phyloP scores from a whole-genome alignment of 2,113 vertebrate genomes.

The Hydropotes inermis region DNA sequence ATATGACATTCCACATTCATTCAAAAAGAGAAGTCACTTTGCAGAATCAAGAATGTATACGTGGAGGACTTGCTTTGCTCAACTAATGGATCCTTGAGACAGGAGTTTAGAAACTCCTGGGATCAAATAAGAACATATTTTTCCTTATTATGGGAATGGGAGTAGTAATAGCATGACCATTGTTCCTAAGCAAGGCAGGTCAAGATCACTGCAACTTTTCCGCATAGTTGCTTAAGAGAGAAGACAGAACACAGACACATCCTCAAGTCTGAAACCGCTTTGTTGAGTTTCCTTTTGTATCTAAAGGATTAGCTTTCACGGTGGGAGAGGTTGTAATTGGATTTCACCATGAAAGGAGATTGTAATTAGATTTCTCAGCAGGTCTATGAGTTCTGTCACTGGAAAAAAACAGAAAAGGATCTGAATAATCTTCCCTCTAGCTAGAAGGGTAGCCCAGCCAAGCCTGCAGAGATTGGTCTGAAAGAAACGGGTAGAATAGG shows the following conservation, averaged over 20 bases:
- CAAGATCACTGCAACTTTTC: slow-evolving; percentile 18
- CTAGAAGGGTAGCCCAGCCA: neutral
- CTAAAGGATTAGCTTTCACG: slow-evolving; percentile 43
- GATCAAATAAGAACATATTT: neutral
- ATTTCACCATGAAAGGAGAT: slow-evolving; percentile 53
- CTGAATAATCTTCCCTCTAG: neutral
- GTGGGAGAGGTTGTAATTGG: slow-evolving; percentile 53
- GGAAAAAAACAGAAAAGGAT: neutral
- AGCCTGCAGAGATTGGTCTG: neutral
- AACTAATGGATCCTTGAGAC: neutral
- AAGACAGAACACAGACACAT: neutral
- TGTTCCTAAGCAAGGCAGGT: neutral
- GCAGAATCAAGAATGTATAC: neutral
- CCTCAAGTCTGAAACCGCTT: neutral
- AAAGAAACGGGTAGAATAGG: neutral
- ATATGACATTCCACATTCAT: neutral
- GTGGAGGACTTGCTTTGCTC: neutral
- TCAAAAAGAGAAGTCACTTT: neutral
- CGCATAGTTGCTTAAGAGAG: neutral
- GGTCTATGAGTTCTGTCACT: neutral
- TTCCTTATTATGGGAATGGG: neutral
- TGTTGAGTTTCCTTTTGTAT: slow-evolving; percentile 11
- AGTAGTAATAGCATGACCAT: neutral
- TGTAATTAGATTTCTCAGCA: slow-evolving; percentile 69
- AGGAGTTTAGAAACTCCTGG: neutral